Percentiles rank a stretch among this genome's conserved stretches.
phyloP scores from a whole-genome alignment of 2,113 vertebrate species.

The Cyprinodon brontotheroides region DNA sequence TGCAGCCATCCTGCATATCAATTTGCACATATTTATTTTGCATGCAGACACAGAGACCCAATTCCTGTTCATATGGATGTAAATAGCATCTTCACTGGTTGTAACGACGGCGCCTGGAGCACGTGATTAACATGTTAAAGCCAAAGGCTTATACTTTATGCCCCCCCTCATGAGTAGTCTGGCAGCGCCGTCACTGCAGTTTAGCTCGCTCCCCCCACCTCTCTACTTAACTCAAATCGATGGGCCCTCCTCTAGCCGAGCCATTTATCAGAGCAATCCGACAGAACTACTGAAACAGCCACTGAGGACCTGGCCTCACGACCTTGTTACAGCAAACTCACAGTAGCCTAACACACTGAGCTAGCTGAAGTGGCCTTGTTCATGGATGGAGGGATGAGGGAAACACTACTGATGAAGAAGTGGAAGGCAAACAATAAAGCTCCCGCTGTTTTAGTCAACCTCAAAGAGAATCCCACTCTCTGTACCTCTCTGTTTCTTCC shows the following conservation, averaged over 20 bases:
- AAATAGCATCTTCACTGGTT: conserved; percentile 61
- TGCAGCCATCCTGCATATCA: background rate
- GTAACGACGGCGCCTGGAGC: conserved; percentile 51
- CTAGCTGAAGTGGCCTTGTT: conserved; percentile 61
- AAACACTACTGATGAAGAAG: conserved; percentile 16
- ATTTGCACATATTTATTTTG: conserved; percentile 41
- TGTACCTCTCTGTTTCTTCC: conserved; percentile 19
- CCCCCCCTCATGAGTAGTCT: conserved; percentile 43
- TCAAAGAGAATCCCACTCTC: conserved; percentile 4
- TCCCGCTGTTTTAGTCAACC: conserved; percentile 15
- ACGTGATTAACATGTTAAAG: conserved; percentile 71
- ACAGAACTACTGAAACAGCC: conserved; percentile 62
- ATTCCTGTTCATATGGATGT: conserved; percentile 73
- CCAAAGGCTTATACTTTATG: conserved; percentile 47
- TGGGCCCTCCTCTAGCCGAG: conserved; percentile 67
- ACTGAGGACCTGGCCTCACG: conserved; percentile 60
- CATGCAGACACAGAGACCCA: conserved; percentile 35
- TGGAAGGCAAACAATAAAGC: conserved; percentile 23
- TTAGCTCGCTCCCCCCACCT: conserved; percentile 20
- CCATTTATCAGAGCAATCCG: conserved; percentile 69
- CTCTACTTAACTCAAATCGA: conserved; percentile 77
- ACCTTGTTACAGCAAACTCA: conserved; percentile 47
- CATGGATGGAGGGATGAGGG: conserved; percentile 42
- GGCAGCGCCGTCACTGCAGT: conserved; percentile 46
- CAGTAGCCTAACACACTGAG: conserved; percentile 67